phyloP scores from a whole-genome alignment of 2,113 vertebrate species.

The Meleagris gallopavo region DNA sequence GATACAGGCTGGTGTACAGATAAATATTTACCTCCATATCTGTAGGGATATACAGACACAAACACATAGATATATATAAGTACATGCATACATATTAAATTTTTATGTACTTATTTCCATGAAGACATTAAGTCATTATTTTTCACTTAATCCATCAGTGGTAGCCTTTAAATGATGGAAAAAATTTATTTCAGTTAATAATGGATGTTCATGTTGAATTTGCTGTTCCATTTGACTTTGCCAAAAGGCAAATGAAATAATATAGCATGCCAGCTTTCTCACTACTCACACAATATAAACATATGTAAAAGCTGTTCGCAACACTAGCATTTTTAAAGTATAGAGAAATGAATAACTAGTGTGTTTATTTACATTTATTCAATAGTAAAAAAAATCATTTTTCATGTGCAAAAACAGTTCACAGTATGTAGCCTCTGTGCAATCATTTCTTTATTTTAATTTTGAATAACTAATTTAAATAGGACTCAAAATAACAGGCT shows the following conservation, averaged over 20 bases:
- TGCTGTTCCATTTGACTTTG: background rate
- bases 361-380: background rate
- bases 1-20: background rate
- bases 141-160: background rate
- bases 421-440: background rate
- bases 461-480: background rate
- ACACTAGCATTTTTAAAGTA: background rate
- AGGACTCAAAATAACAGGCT: background rate
- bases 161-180: background rate
- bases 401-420: background rate
- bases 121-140: background rate
- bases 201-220: background rate
- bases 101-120: background rate
- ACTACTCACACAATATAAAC: background rate
- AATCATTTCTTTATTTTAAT: background rate
- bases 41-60: background rate
- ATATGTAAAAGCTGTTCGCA: background rate
- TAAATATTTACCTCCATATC: background rate
- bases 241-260: background rate
- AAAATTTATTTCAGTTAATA: background rate
- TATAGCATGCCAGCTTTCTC: background rate
- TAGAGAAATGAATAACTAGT: background rate
- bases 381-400: background rate
- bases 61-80: background rate
- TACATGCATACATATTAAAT: fast-evolving